Evolutionary conservation across 2,797 vertebrate genomes (phyloP).

Genomic region (Octomys mimax): DNA sequence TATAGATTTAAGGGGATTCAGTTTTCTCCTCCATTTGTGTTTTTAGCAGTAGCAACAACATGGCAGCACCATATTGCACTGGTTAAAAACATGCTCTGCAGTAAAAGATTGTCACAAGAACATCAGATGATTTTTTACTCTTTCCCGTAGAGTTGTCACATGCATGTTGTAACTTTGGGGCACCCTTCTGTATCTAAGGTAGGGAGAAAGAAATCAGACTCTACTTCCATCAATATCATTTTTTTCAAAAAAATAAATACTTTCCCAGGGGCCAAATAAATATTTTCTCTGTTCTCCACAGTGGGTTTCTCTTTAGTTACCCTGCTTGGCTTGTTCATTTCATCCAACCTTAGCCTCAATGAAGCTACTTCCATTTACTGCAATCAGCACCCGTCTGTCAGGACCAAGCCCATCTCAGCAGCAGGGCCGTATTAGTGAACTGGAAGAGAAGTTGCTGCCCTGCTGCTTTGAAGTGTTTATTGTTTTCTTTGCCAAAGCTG

Average conservation of each 20-base stretch:
- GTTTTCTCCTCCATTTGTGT: not conserved
- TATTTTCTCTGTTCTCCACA: not conserved
- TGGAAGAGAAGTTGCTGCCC: not conserved
- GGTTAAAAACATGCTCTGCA: not conserved
- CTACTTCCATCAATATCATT: too few species aligned
- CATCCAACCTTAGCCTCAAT: not conserved
- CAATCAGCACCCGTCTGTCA: not conserved
- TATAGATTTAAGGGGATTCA: not conserved
- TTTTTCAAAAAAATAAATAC: not conserved
- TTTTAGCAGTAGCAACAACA: not conserved
- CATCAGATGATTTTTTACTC: not conserved
- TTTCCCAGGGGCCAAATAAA: not conserved
- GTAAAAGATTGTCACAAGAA: not conserved
- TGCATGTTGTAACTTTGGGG: not conserved
- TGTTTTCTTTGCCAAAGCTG: not conserved
- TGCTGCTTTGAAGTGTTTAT: not conserved
- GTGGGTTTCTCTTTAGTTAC: not conserved
- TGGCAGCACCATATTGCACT: not conserved
- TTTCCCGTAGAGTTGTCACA: not conserved
- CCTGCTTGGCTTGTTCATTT: not conserved
- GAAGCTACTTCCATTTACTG: constrained; percentile 49
- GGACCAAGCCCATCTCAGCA: not conserved
- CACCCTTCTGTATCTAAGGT: not conserved
- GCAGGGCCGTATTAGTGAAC: not conserved
- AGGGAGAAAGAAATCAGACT: not conserved